A percentile compares a stretch with the other conserved stretches of the same genome.
phyloP scores from a whole-genome alignment of 2,888 invertebrate species.

The Timandra comae region DNA sequence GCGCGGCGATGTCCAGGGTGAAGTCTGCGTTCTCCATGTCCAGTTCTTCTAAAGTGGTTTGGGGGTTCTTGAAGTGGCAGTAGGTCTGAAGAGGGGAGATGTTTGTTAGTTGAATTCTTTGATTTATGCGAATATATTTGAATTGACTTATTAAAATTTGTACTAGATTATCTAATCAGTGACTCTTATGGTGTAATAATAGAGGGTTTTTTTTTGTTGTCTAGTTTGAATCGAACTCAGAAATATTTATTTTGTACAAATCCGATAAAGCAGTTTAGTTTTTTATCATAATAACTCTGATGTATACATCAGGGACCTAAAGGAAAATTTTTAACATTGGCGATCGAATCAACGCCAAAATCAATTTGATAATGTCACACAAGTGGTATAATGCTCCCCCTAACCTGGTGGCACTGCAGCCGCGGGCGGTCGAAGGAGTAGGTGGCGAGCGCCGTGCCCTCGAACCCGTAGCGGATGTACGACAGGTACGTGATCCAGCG shows the following conservation, averaged over 20 bases:
- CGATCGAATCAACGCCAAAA: too few species aligned
- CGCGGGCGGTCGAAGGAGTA: slow-evolving; percentile 90
- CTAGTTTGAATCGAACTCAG: too few species aligned
- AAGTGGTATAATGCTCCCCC: neutral
- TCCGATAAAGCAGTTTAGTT: too few species aligned
- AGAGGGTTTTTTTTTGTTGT: too few species aligned
- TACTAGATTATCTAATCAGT: neutral
- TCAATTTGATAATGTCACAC: slow-evolving; percentile 1
- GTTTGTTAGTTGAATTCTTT: too few species aligned
- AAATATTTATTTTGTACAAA: too few species aligned
- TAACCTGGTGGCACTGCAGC: slow-evolving; percentile 87
- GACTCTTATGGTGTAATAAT: too few species aligned
- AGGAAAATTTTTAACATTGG: too few species aligned
- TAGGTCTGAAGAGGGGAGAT: slow-evolving; percentile 73
- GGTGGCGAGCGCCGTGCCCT: slow-evolving; percentile 94
- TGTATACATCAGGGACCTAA: too few species aligned
- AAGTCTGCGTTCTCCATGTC: slow-evolving; percentile 90
- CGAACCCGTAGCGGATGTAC: slow-evolving; percentile 96
- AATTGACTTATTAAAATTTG: too few species aligned
- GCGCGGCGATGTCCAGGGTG: slow-evolving; percentile 86
- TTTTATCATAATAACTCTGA: too few species aligned
- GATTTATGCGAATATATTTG: too few species aligned
- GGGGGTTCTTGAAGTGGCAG: slow-evolving; percentile 91
- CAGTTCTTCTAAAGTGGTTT: slow-evolving; percentile 88
- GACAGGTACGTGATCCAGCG: slow-evolving; percentile 97